Evolutionary conservation across 2,797 vertebrate genomes (phyloP).

Genomic region (Fratercula arctica): DNA sequence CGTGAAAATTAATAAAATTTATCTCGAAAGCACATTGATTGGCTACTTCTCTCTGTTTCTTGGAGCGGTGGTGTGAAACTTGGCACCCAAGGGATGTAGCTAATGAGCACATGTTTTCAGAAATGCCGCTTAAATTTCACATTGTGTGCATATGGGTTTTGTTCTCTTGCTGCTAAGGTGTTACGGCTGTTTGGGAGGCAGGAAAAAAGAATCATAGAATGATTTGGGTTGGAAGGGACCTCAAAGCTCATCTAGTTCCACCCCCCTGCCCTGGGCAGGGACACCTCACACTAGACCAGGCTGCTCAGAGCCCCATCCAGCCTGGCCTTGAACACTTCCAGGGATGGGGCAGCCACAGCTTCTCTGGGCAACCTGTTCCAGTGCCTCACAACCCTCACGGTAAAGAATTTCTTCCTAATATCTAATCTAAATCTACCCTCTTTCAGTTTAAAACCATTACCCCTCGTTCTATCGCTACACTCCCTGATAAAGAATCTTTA

Average conservation of each 20-base stretch:
- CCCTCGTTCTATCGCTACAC: not conserved
- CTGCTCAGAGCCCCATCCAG: not conserved
- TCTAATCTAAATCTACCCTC: not conserved
- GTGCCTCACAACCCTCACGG: not conserved
- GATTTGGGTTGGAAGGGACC: not conserved
- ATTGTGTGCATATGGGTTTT: rapidly evolving
- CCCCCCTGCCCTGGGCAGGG: not conserved
- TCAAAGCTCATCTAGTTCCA: not conserved
- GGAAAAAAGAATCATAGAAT: not conserved
- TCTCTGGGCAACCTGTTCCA: not conserved
- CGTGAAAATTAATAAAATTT: not conserved
- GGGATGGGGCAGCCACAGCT: not conserved
- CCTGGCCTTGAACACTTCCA: not conserved
- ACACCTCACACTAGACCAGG: not conserved
- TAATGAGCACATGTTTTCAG: rapidly evolving
- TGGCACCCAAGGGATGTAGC: not conserved
- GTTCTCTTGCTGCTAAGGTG: not conserved
- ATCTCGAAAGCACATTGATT: rapidly evolving
- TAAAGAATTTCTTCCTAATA: not conserved
- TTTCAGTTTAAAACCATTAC: not conserved
- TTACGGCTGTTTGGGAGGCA: not conserved
- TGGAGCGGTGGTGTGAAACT: not conserved
- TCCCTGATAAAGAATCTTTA: not conserved
- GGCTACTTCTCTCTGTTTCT: not conserved
- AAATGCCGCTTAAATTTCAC: rapidly evolving